These are phyloP conservation scores for Anseranas semipalmata DNA, from an alignment of 2,113 vertebrate genomes.

Conservation along the genomic window DNA sequence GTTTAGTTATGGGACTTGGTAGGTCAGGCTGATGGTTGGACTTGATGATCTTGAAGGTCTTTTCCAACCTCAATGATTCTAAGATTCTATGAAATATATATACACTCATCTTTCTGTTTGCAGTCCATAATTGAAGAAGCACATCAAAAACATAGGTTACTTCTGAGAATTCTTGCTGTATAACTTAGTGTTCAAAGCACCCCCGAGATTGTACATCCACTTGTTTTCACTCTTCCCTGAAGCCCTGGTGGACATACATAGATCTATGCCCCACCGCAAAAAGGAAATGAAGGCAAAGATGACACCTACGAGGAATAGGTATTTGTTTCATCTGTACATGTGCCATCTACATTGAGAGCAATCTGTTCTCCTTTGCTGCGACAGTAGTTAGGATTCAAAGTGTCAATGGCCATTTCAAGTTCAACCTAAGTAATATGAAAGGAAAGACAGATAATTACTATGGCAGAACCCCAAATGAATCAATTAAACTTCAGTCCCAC, in stretches of 20 bases:
- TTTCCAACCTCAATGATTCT: too few species aligned
- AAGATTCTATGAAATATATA: not conserved
- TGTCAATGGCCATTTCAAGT: conserved; percentile 91
- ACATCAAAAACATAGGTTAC: accelerated
- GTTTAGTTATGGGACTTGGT: too few species aligned
- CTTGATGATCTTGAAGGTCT: too few species aligned
- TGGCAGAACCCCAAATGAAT: not conserved
- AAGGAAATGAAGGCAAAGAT: not conserved
- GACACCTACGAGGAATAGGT: conserved; percentile 89
- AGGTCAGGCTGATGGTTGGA: too few species aligned
- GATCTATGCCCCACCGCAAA: not conserved
- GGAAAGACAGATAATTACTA: not conserved
- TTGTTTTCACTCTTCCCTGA: not conserved
- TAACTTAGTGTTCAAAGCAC: not conserved
- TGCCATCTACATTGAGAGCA: conserved; percentile 93
- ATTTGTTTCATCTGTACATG: conserved; percentile 85
- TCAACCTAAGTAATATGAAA: conserved; percentile 79
- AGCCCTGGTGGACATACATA: not conserved
- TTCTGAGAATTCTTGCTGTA: not conserved
- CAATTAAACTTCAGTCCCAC: not conserved
- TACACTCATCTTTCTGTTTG: not conserved
- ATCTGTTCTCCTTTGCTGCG: conserved; percentile 98
- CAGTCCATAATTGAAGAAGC: not conserved
- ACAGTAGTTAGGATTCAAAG: conserved; percentile 94
- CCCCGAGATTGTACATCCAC: not conserved